Evolutionary conservation across 1,140 invertebrate species (phyloP).

Genomic region (Cephus cinctus): DNA sequence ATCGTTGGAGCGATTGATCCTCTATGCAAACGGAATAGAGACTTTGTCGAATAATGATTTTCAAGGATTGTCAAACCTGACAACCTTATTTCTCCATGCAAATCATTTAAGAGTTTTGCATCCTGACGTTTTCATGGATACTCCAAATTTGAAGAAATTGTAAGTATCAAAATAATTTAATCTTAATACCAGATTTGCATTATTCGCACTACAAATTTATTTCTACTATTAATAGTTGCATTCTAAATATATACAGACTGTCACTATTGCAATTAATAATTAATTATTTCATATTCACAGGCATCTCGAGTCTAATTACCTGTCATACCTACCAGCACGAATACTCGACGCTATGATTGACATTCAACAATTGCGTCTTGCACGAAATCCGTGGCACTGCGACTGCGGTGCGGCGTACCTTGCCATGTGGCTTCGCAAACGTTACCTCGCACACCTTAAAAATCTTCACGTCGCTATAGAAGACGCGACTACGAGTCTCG

Average conservation of each 20-base stretch:
- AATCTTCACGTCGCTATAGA: conserved; percentile 10
- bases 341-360: conserved; percentile 67
- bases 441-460: conserved; percentile 32
- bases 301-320: conserved; percentile 77
- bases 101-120: conserved; percentile 60
- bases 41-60: conserved; percentile 56
- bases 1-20: conserved; percentile 59
- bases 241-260: too few species aligned
- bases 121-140: conserved; percentile 53
- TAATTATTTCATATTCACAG: conserved; percentile 52
- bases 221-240: too few species aligned
- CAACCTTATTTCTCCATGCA: conserved; percentile 63
- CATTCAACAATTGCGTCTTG: conserved; percentile 71
- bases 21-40: conserved; percentile 63
- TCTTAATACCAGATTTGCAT: neutral
- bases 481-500: neutral
- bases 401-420: conserved; percentile 79
- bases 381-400: conserved; percentile 85
- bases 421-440: conserved; percentile 59
- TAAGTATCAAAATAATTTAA: conserved; percentile 22
- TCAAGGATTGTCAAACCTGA: conserved; percentile 58
- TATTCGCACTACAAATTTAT: too few species aligned
- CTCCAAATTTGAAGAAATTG: conserved; percentile 44
- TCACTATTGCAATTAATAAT: conserved; percentile 1
- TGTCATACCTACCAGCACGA: conserved; percentile 69